Evolutionary conservation across 2,888 invertebrate species (phyloP).

Genomic region (Macropis europaea): DNA sequence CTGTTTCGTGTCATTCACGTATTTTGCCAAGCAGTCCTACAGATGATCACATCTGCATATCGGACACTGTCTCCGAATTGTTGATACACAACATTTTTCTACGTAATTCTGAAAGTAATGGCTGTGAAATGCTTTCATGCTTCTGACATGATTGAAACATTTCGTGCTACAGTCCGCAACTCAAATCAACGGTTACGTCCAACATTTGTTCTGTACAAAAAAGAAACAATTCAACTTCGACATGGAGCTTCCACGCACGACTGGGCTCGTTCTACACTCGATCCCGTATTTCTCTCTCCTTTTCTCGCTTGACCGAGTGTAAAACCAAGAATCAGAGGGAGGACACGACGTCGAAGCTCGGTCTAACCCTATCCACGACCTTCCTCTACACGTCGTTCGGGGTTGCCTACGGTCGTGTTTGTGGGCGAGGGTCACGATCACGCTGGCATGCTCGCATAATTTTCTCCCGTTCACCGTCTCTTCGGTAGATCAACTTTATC

Average conservation of each 20-base stretch:
- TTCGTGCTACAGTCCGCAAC: no score
- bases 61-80: no score
- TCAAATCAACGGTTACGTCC: no score
- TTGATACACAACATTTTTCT: no score
- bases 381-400: slow-evolving; percentile 22
- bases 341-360: slow-evolving; percentile 27
- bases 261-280: background rate
- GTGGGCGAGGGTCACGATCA: slow-evolving; percentile 31
- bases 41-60: no score
- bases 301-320: slow-evolving; percentile 49
- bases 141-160: no score
- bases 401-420: slow-evolving; percentile 25
- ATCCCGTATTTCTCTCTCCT: slow-evolving; percentile 34
- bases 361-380: slow-evolving; percentile 29
- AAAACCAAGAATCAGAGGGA: slow-evolving; percentile 52
- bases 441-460: slow-evolving; percentile 44
- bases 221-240: slow-evolving; percentile 22
- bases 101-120: no score
- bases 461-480: slow-evolving; percentile 32
- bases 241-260: slow-evolving; percentile 24
- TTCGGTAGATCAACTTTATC: slow-evolving; percentile 50
- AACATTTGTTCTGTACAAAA: no score
- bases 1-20: no score
- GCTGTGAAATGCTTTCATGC: no score
- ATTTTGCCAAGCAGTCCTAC: no score